Evolutionary conservation across 2,113 vertebrate species (phyloP).

Genomic region (Oreotragus oreotragus): DNA sequence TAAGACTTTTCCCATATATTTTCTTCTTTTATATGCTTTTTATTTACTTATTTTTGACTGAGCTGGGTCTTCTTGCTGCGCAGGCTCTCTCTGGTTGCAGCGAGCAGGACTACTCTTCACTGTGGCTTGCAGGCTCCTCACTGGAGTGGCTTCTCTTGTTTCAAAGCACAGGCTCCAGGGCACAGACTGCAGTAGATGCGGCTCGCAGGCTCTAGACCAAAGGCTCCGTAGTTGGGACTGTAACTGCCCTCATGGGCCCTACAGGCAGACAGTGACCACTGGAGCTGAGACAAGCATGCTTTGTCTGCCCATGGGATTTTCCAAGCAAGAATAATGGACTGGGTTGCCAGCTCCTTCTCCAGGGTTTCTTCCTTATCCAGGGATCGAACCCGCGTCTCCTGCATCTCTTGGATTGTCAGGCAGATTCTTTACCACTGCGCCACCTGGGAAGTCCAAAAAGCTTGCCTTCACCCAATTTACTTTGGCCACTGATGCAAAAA

Average conservation of each 20-base stretch:
- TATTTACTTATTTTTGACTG: neutral
- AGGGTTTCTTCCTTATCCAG: neutral
- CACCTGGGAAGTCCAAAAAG: neutral
- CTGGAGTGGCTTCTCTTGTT: neutral
- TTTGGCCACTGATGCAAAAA: neutral
- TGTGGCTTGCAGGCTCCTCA: neutral
- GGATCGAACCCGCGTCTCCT: rapidly evolving
- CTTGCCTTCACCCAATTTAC: neutral
- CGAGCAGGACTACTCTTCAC: rapidly evolving
- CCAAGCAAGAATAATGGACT: neutral
- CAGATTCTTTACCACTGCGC: rapidly evolving
- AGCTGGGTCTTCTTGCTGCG: neutral
- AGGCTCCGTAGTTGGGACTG: neutral
- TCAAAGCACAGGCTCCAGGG: neutral
- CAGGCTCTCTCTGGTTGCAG: neutral
- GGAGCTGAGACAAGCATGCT: neutral
- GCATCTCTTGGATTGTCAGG: neutral
- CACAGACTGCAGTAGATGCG: rapidly evolving
- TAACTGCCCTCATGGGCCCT: neutral
- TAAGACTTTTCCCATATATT: neutral
- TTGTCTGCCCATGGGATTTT: neutral
- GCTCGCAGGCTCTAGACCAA: neutral
- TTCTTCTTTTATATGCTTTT: neutral
- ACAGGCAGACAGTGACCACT: neutral
- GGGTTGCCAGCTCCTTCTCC: neutral